Evolutionary conservation across 1,140 invertebrate species (phyloP), one percentile per base, ranked within the genome.

Genomic region (Galleria mellonella): DNA sequence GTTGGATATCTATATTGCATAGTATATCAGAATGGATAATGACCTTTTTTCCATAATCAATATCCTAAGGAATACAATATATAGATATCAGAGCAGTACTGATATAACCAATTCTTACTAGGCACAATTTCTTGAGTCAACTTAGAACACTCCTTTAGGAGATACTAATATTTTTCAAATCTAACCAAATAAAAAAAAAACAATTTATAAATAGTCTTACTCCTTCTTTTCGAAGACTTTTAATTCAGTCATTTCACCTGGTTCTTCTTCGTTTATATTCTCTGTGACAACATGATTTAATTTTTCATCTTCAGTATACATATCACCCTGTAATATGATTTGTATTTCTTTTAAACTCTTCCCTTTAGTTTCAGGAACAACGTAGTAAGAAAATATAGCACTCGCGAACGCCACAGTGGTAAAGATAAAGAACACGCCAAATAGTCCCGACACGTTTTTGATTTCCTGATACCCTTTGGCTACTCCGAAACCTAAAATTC

Each of bases 331-430:
- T 9, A 83, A 51, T 9, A 72, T 48, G 5, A 87, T 62, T 45
- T 91, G 89, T 49, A 94, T 92, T 51, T 94, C 91, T 31, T 91
- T 79, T 31, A 94, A 72, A 13, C 86, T 89, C 62, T 90, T 91
- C 0, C 91, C 90, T 60, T 91, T 93, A 0, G 93, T 94, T 68
- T 94, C 93, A 0, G 92, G 93, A 0, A 94, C 88, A 38, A 88
- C 62, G 9, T 91, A 86, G 28, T 58, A 52, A 1, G 87, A 86
- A 49, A 94, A 90, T 1, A 83, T 28, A 8, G 85, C 72, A 0
- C 90, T 89, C 0, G 72, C 4, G 2, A 87, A 64, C 5, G 87
- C 83, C 8, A 85, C 66, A 1, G 50, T 11, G 0, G 85, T 79
- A 39, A 88, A 90, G 43, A 87, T 73, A 51, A 76, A 86, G 40